phyloP scores from a whole-genome alignment of 2,797 vertebrate genomes.

The Notolepis coatsorum region DNA sequence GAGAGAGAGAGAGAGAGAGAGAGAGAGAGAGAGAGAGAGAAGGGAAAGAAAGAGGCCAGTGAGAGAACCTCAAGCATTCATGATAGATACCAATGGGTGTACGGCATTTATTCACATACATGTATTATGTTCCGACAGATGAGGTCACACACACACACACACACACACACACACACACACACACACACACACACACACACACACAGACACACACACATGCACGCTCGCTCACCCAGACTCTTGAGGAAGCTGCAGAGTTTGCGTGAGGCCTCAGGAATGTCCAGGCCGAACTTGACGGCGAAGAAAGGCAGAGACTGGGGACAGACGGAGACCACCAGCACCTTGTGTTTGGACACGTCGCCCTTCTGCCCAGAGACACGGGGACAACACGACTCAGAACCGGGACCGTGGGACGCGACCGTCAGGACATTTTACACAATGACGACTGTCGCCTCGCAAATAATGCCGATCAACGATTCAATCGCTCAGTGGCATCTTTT shows the following conservation, averaged over 20 bases:
- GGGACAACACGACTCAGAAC: too few relatives aligned
- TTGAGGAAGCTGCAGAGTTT: conserved; percentile 95
- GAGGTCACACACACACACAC: too few relatives aligned
- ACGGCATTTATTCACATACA: conserved; percentile 1
- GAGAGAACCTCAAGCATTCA: background rate
- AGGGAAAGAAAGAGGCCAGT: background rate
- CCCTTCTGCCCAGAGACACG: conserved; percentile 92
- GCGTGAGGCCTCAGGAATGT: conserved; percentile 86
- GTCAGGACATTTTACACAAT: too few relatives aligned
- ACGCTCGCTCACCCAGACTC: conserved; percentile 85
- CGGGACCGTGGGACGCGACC: too few relatives aligned
- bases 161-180: background rate
- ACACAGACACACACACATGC: background rate
- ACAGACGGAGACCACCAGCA: conserved; percentile 92
- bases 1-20: background rate
- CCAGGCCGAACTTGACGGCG: conserved; percentile 89
- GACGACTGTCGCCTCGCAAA: too few relatives aligned
- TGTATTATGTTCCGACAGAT: background rate
- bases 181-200: background rate
- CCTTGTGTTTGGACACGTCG: conserved; percentile 90
- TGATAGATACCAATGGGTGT: conserved; percentile 4
- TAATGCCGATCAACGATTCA: too few relatives aligned
- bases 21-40: too few relatives aligned
- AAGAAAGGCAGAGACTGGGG: conserved; percentile 97
- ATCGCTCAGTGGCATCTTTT: too few relatives aligned